phyloP scores from a whole-genome alignment of 2,113 vertebrate genomes.

The Lepidothrix coronata region DNA sequence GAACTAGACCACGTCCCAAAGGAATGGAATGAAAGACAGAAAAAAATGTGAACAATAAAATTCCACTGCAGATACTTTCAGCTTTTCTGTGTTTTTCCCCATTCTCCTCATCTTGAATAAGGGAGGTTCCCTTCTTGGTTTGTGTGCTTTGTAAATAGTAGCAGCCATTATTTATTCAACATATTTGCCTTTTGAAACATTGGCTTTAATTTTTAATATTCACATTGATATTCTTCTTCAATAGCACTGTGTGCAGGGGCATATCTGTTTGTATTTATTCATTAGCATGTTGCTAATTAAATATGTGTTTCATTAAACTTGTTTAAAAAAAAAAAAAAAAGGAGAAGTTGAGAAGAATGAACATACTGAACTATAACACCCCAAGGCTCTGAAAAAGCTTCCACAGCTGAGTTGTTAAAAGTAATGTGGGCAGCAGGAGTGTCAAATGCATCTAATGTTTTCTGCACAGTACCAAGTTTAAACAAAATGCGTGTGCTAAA shows the following conservation, averaged over 20 bases:
- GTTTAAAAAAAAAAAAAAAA: slow-evolving; percentile 38
- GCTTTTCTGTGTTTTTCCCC: background rate
- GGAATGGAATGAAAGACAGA: background rate
- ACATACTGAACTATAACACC: slow-evolving; percentile 54
- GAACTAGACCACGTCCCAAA: slow-evolving; percentile 18
- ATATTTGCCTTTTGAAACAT: slow-evolving; percentile 55
- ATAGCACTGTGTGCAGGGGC: background rate
- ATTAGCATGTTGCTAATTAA: slow-evolving; percentile 72
- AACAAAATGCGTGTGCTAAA: slow-evolving; percentile 49
- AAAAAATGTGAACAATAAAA: background rate
- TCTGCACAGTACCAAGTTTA: slow-evolving; percentile 33
- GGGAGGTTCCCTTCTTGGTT: slow-evolving; percentile 1
- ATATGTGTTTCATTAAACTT: slow-evolving; percentile 78
- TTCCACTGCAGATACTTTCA: background rate
- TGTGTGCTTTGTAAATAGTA: slow-evolving; percentile 48
- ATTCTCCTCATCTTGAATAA: background rate
- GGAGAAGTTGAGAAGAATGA: slow-evolving; percentile 52
- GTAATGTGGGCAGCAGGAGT: slow-evolving; percentile 65
- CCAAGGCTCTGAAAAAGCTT: slow-evolving; percentile 63
- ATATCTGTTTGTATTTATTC: slow-evolving; percentile 73
- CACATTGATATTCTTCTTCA: slow-evolving; percentile 39
- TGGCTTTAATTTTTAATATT: slow-evolving; percentile 64
- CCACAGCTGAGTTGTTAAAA: slow-evolving; percentile 64
- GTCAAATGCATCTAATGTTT: slow-evolving; percentile 68
- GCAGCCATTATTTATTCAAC: slow-evolving; percentile 62